Evolutionary conservation across 2,888 invertebrate species (phyloP), one percentile per base, ranked within the genome.

Genomic region (Xylocampa areola): DNA sequence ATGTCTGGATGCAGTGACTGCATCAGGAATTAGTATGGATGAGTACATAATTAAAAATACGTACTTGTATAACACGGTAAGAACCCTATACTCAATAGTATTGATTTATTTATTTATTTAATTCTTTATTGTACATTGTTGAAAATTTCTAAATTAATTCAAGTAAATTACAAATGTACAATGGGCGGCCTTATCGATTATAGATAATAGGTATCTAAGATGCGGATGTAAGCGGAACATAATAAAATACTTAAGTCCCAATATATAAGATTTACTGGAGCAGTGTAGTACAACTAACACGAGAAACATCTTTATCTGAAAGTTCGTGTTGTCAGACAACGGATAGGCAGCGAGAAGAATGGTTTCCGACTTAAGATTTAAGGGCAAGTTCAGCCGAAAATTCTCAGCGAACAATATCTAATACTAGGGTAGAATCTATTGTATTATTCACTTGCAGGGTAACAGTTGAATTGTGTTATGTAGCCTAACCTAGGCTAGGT

Each of bases 271-370:
- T 58, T 58, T 49, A 52, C 19, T 33, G 33, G 45, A 16, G n/a
- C 35, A 16, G 7, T 44, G 6, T 23, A n/a, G 13, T 39, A 32
- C 33, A 54, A 48, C 25, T 33, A 62, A 71, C 67, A 74, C 27
- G 72, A 55, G 41, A 74, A 72, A 63, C 41, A 49, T 53, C 49
- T 70, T 50, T 63, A 74, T 70, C 62, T 45, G 32, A 40, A 66
- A 62, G 58, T 73, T 65, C 2, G 41, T 17, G 25, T 17, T 58
- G 67, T 54, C 61, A 61, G 70, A 33, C 40, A 43, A 5, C 51
- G 61, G 70, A 51, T 49, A 66, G 19, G 13, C 50, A 16, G 33
- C n/a, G 61, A 70, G 71, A 70, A 57, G 50, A 50, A 73, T 70
- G 43, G 45, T 50, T 73, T 68, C 71, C 69, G 60, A 63, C 45